phyloP scores from a whole-genome alignment of 2,888 invertebrate genomes.

The Oxytorus armatus region DNA sequence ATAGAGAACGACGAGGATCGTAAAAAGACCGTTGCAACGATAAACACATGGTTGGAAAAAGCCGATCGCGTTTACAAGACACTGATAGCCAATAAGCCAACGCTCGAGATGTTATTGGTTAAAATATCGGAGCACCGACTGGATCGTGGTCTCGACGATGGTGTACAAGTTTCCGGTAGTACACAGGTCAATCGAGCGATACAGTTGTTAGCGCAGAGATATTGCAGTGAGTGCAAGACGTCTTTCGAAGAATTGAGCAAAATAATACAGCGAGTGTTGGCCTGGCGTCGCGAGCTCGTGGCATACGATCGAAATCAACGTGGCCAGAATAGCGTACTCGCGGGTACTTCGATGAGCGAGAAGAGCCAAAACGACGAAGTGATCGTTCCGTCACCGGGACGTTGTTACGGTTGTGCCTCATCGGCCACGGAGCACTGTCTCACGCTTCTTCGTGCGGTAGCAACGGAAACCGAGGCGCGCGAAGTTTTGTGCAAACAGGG shows the following conservation, averaged over 20 bases:
- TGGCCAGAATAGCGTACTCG: conserved; percentile 84
- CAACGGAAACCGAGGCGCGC: conserved; percentile 91
- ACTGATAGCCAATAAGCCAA: conserved; percentile 95
- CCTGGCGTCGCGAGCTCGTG: conserved; percentile 95
- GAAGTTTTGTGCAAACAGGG: conserved; percentile 93
- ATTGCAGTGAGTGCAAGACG: conserved; percentile 97
- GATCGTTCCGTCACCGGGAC: conserved; percentile 85
- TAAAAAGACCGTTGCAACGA: conserved; percentile 96
- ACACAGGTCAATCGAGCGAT: conserved; percentile 95
- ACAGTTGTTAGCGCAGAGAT: conserved; percentile 96
- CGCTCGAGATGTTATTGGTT: conserved; percentile 93
- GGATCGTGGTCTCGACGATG: conserved; percentile 88
- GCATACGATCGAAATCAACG: conserved; percentile 95
- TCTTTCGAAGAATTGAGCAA: conserved; percentile 97
- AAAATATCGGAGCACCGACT: conserved; percentile 95
- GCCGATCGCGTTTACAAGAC: conserved; percentile 97
- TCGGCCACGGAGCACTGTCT: conserved; percentile 97
- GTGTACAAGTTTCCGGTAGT: conserved; percentile 85
- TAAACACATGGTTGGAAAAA: conserved; percentile 95
- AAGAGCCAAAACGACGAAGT: conserved; percentile 68
- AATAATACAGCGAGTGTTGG: conserved; percentile 95
- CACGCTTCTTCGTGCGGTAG: conserved; percentile 94
- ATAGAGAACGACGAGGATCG: conserved; percentile 98
- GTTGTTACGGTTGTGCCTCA: conserved; percentile 95
- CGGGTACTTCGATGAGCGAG: conserved; percentile 56